Percentiles rank a stretch among this genome's conserved stretches.
These are phyloP conservation scores for Phragmatobia fuliginosa DNA, from an alignment of 2,888 invertebrate species.

Conservation along the genomic window DNA sequence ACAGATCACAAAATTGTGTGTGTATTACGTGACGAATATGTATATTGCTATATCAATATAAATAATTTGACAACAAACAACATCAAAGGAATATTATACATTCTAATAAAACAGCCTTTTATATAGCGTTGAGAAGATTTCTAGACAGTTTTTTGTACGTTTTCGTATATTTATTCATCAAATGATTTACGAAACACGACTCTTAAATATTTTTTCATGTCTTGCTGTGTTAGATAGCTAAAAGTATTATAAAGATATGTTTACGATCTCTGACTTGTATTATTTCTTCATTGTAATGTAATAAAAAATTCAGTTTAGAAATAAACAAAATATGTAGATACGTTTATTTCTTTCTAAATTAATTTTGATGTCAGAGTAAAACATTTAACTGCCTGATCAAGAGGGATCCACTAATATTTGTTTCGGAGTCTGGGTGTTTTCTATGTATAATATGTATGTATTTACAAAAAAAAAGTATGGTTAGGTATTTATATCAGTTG, in stretches of 20 bases:
- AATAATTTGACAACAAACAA: neutral
- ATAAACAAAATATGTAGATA: no score
- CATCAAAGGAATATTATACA: neutral
- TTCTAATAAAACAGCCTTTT: neutral
- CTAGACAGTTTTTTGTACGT: neutral
- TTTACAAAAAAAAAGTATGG: no score
- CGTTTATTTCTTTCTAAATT: no score
- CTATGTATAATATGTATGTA: no score
- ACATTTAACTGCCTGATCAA: no score
- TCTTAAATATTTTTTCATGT: neutral
- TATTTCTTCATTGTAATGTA: neutral
- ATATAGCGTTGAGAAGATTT: neutral
- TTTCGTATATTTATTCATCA: neutral
- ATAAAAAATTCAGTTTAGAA: neutral
- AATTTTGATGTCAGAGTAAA: no score
- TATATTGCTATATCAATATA: neutral
- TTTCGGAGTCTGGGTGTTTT: no score
- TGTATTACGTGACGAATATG: neutral
- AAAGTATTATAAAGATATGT: neutral
- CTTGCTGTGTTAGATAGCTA: neutral
- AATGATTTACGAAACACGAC: conserved; percentile 5
- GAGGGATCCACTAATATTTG: no score
- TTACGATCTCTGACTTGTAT: neutral
- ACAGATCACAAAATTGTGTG: neutral
- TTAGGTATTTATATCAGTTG: no score